Conservation (phyloP, 2,113 vertebrate species). For the Notothenia coriiceps region DNA sequence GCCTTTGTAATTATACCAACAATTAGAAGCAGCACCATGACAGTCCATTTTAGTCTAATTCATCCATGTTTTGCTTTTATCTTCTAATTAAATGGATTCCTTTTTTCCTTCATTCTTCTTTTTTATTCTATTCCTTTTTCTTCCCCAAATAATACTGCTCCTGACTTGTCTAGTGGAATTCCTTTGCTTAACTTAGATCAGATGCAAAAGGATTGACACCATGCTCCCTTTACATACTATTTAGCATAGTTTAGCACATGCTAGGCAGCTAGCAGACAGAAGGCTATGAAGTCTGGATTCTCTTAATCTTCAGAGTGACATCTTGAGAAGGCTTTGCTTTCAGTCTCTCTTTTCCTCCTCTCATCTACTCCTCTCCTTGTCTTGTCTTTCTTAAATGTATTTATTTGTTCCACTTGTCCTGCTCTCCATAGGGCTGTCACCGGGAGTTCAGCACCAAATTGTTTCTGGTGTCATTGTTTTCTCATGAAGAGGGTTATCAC, state of each 20-base stretch:
- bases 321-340: conserved; percentile 60
- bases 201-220: not conserved
- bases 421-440: conserved; percentile 48
- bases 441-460: conserved; percentile 49
- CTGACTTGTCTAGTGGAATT: not conserved
- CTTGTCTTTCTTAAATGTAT: not conserved
- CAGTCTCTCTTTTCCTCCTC: conserved; percentile 15
- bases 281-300: conserved; percentile 42
- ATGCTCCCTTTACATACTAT: conserved; percentile 33
- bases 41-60: conserved; percentile 23
- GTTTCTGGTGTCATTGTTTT: conserved; percentile 49
- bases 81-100: conserved; percentile 24
- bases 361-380: not conserved
- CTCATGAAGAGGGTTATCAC: conserved; percentile 30
- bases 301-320: conserved; percentile 64
- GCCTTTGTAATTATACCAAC: conserved; percentile 42
- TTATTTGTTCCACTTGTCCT: conserved; percentile 15
- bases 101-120: not conserved
- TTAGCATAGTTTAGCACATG: conserved; percentile 50
- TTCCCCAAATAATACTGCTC: not conserved
- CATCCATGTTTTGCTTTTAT: conserved; percentile 18
- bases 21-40: conserved; percentile 29
- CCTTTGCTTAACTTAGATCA: conserved; percentile 24
- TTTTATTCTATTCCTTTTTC: not conserved
- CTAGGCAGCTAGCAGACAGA: conserved; percentile 49